Evolutionary conservation across 2,113 vertebrate genomes (phyloP).

Genomic region (Brevimyrus niger): DNA sequence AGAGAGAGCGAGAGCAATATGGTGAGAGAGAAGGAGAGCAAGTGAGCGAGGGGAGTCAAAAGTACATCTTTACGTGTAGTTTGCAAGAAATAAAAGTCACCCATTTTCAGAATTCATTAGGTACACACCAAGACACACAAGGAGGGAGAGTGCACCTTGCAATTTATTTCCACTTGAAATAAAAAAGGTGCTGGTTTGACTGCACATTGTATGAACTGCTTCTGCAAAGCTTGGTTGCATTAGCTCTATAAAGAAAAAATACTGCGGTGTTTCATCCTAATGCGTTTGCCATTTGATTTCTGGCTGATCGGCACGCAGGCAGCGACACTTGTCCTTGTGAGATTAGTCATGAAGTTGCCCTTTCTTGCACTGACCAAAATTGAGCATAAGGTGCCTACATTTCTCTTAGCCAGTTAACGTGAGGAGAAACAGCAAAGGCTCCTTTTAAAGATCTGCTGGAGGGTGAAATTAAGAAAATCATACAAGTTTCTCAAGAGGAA

Average conservation of each 20-base stretch:
- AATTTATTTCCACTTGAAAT: slow-evolving; percentile 65
- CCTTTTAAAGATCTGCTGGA: neutral
- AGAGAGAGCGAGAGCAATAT: neutral
- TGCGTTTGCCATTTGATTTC: slow-evolving; percentile 59
- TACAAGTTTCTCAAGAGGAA: slow-evolving; percentile 45
- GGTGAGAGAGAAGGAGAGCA: slow-evolving; percentile 14
- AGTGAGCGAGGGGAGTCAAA: slow-evolving; percentile 53
- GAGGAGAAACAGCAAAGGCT: neutral
- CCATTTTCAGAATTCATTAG: slow-evolving; percentile 65
- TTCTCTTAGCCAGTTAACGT: neutral
- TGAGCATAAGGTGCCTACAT: neutral
- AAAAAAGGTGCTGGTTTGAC: slow-evolving; percentile 62
- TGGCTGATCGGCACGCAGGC: slow-evolving; percentile 14
- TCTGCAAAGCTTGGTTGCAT: slow-evolving; percentile 55
- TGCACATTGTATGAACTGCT: slow-evolving; percentile 59
- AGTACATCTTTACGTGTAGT: slow-evolving; percentile 60
- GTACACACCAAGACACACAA: slow-evolving; percentile 55
- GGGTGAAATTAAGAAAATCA: slow-evolving; percentile 28
- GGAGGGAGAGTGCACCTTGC: slow-evolving; percentile 58
- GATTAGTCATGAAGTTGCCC: slow-evolving; percentile 43
- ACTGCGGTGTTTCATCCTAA: slow-evolving; percentile 61
- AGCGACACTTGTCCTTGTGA: slow-evolving; percentile 36
- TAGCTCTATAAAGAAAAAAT: slow-evolving; percentile 64
- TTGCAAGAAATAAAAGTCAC: slow-evolving; percentile 62
- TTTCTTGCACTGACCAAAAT: neutral